Percentiles rank a stretch among this genome's conserved stretches.
phyloP scores from a whole-genome alignment of 2,113 vertebrate species.

The Pterocles gutturalis region DNA sequence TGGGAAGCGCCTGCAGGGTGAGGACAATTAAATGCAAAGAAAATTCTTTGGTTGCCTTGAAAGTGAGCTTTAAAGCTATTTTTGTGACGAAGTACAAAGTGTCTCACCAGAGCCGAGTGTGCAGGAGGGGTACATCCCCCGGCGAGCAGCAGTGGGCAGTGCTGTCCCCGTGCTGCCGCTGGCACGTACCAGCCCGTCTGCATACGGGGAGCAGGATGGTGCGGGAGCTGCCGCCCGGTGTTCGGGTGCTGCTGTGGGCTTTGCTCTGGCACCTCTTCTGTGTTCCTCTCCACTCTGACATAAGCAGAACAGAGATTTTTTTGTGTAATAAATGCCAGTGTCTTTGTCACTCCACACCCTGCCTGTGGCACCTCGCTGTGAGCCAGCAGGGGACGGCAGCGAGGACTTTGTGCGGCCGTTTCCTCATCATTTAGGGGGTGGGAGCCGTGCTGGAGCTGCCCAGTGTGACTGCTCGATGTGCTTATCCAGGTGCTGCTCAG shows the following conservation, averaged over 20 bases:
- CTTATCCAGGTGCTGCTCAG: neutral
- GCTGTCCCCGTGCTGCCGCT: neutral
- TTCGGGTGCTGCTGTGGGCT: neutral
- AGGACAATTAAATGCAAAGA: neutral
- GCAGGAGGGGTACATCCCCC: neutral
- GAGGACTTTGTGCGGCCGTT: neutral
- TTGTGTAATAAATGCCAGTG: neutral
- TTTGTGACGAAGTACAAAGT: neutral
- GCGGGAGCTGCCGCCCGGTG: neutral
- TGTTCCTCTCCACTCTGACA: neutral
- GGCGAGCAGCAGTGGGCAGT: neutral
- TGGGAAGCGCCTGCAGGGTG: neutral
- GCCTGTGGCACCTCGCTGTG: neutral
- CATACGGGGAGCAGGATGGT: fast-evolving
- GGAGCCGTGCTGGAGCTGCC: neutral
- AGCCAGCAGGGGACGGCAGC: neutral
- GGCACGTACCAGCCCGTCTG: fast-evolving
- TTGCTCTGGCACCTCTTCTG: neutral
- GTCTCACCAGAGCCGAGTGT: neutral
- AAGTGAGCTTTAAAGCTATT: neutral
- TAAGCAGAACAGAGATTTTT: neutral
- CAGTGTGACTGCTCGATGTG: neutral
- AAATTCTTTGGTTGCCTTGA: neutral
- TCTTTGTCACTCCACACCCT: neutral
- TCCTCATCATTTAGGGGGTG: neutral